These are phyloP conservation scores for Drosophila barbarae DNA, from an alignment of 2,888 invertebrate genomes.

Conservation along the genomic window DNA sequence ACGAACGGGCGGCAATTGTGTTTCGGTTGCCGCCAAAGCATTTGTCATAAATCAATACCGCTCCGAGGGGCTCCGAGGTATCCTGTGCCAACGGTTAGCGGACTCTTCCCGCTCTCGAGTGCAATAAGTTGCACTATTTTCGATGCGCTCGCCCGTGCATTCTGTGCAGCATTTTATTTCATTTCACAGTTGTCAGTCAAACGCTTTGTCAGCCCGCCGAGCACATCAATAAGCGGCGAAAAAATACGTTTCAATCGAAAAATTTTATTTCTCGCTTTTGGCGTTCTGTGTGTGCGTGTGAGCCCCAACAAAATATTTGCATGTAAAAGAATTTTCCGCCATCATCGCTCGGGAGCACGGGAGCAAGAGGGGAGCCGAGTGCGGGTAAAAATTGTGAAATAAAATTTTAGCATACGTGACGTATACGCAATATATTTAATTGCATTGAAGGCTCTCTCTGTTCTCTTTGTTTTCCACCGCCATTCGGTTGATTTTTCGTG, in stretches of 20 bases:
- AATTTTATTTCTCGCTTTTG: conserved; percentile 35
- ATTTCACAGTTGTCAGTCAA: conserved; percentile 57
- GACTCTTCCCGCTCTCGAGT: conserved; percentile 1
- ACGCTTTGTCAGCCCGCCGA: conserved; percentile 56
- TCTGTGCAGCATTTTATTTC: conserved; percentile 40
- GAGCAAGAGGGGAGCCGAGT: neutral
- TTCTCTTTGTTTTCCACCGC: neutral
- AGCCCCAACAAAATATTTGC: conserved; percentile 43
- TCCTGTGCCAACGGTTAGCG: conserved; percentile 9
- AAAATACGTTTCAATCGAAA: conserved; percentile 50
- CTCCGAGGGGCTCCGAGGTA: neutral
- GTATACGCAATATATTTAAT: conserved; percentile 50
- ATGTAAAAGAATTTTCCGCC: conserved; percentile 44
- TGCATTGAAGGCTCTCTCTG: conserved; percentile 22
- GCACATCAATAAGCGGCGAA: conserved; percentile 52
- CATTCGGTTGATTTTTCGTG: conserved; percentile 5
- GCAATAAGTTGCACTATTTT: conserved; percentile 50
- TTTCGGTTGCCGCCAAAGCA: conserved; percentile 41
- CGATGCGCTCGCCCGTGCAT: conserved; percentile 45
- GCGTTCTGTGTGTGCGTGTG: conserved; percentile 20
- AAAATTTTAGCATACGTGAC: conserved; percentile 43
- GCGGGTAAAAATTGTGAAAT: conserved; percentile 35
- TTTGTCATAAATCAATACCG: conserved; percentile 66
- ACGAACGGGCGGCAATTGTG: conserved; percentile 36
- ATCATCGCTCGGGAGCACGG: conserved; percentile 9